phyloP scores from a whole-genome alignment of 2,888 invertebrate genomes.

The Keiferia lycopersicella region DNA sequence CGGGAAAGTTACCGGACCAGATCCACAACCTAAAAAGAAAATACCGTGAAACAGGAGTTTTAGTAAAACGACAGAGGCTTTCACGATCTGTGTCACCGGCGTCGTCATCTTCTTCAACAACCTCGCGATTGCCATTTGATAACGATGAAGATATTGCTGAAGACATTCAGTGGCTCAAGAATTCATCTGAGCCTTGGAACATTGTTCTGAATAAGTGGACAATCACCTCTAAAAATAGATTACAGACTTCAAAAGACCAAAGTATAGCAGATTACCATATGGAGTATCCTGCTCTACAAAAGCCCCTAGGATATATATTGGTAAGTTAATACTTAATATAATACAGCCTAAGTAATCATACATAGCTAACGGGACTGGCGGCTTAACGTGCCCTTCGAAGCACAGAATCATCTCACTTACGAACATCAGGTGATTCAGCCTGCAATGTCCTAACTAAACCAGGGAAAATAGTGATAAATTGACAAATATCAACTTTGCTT shows the following conservation, averaged over 20 bases:
- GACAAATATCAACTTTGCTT: too few relatives aligned
- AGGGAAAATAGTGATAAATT: too few relatives aligned
- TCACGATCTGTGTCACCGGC: slow-evolving; percentile 4
- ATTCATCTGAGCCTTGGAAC: slow-evolving; percentile 6
- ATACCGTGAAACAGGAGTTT: slow-evolving; percentile 17
- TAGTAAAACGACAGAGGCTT: slow-evolving; percentile 20
- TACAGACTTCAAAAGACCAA: background rate
- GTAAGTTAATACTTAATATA: background rate
- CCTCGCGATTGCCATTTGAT: background rate
- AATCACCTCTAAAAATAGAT: background rate
- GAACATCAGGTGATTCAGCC: too few relatives aligned
- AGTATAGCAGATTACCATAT: too few relatives aligned
- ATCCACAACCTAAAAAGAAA: slow-evolving; percentile 24
- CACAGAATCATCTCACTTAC: too few relatives aligned
- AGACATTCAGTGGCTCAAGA: slow-evolving; percentile 1
- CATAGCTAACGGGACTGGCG: background rate
- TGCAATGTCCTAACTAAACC: too few relatives aligned
- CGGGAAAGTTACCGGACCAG: slow-evolving; percentile 25
- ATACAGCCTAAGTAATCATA: background rate
- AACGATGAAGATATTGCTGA: background rate
- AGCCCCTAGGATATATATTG: too few relatives aligned
- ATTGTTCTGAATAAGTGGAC: background rate
- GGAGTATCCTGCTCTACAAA: background rate
- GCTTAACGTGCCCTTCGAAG: too few relatives aligned
- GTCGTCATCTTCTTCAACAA: background rate